Evolutionary conservation across 2,888 invertebrate species (phyloP).

Genomic region (Yponomeuta malinellus): DNA sequence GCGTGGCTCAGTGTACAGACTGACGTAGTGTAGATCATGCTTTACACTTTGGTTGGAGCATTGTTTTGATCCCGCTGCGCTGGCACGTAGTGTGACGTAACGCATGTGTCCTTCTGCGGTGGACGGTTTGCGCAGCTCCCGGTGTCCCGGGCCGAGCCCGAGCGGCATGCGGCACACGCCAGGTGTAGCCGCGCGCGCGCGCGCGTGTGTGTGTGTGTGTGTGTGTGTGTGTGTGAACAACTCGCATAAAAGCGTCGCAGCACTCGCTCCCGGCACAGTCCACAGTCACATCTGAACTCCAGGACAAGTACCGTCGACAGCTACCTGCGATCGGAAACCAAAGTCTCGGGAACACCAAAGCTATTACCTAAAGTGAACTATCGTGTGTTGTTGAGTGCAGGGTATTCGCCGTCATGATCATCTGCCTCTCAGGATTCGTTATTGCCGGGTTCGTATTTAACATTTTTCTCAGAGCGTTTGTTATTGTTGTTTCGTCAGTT

Average conservation of each 20-base stretch:
- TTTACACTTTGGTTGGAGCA: no score
- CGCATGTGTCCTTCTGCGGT: no score
- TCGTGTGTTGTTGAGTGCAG: conserved; percentile 8
- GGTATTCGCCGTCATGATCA: conserved; percentile 48
- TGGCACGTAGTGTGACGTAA: no score
- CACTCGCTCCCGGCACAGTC: background rate
- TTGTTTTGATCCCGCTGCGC: no score
- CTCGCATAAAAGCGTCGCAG: background rate
- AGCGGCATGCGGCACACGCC: background rate
- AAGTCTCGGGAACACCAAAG: background rate
- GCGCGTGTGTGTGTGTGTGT: background rate
- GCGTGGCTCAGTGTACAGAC: no score
- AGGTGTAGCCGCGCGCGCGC: background rate
- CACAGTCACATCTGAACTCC: background rate
- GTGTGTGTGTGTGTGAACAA: background rate
- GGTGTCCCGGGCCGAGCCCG: no score
- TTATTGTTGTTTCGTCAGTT: background rate
- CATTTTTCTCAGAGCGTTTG: background rate
- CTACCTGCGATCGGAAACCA: background rate
- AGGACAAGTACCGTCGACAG: background rate
- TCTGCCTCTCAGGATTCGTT: conserved; percentile 71
- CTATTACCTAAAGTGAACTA: background rate
- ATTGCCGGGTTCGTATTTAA: conserved; percentile 61
- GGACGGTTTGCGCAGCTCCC: no score
- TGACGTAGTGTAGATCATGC: no score